These are phyloP conservation scores for Talpa occidentalis DNA, from an alignment of 2,113 vertebrate genomes.

Conservation along the genomic window DNA sequence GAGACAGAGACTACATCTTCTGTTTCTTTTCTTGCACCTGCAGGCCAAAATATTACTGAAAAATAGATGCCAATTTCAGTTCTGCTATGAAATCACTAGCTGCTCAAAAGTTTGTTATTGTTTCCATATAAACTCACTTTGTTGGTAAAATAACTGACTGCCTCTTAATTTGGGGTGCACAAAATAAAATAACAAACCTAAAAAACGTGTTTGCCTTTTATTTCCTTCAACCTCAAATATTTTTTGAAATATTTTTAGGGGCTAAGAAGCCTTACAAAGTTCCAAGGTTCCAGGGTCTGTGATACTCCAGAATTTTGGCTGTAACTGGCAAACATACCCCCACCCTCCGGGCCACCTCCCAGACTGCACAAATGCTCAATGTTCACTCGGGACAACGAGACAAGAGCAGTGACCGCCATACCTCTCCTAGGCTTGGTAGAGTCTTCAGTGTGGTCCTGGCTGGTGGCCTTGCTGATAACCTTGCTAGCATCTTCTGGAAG, in stretches of 20 bases:
- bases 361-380: not conserved
- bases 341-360: not conserved
- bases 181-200: not conserved
- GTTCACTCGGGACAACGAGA: not conserved
- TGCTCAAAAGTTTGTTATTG: not conserved
- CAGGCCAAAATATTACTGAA: not conserved
- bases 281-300: not conserved
- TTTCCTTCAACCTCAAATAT: not conserved
- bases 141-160: not conserved
- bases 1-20: not conserved
- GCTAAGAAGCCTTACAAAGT: not conserved
- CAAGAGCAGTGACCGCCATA: constrained; percentile 6
- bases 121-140: not conserved
- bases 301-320: not conserved
- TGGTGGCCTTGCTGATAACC: not conserved
- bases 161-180: not conserved
- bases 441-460: not conserved
- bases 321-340: not conserved
- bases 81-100: not conserved
- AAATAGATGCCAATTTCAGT: not conserved
- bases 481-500: not conserved
- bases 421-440: constrained; percentile 25
- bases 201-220: not conserved
- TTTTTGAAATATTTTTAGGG: not conserved
- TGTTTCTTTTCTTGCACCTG: not conserved